Evolutionary conservation across 1,140 invertebrate species (phyloP).

Genomic region (Trialeurodes vaporariorum): DNA sequence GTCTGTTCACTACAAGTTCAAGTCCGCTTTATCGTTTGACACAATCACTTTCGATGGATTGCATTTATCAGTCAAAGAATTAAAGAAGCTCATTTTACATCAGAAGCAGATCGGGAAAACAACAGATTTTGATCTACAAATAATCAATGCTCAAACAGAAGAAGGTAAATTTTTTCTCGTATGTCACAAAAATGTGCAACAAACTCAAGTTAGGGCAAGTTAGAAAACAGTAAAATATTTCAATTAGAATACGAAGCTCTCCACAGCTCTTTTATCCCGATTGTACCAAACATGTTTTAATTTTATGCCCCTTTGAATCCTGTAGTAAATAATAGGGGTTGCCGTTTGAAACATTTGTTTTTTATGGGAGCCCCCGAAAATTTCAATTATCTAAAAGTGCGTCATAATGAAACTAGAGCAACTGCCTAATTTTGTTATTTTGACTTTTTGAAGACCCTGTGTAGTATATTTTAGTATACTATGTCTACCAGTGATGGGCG

Average conservation of each 20-base stretch:
- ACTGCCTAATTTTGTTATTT: no score
- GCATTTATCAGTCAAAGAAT: conserved; percentile 85
- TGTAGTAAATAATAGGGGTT: no score
- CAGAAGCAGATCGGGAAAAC: conserved; percentile 90
- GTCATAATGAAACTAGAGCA: no score
- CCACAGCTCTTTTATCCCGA: conserved; percentile 9
- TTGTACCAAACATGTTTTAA: conserved; percentile 3
- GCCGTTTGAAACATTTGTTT: no score
- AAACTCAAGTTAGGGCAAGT: not conserved
- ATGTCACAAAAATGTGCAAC: conserved; percentile 8
- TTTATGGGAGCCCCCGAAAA: no score
- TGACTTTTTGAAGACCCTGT: no score
- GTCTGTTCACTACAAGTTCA: conserved; percentile 98
- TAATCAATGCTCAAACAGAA: conserved; percentile 95
- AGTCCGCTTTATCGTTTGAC: conserved; percentile 86
- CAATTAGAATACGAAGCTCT: conserved; percentile 1
- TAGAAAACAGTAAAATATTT: not conserved
- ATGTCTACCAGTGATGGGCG: no score
- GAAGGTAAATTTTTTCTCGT: conserved; percentile 54
- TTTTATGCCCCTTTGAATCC: conserved; percentile 6
- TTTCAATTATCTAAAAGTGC: no score
- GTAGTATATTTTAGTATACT: no score
- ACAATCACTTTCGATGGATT: conserved; percentile 94
- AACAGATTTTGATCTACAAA: conserved; percentile 88
- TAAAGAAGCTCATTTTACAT: conserved; percentile 89